phyloP scores from a whole-genome alignment of 2,797 vertebrate species.

The Poeciliopsis gracilis region DNA sequence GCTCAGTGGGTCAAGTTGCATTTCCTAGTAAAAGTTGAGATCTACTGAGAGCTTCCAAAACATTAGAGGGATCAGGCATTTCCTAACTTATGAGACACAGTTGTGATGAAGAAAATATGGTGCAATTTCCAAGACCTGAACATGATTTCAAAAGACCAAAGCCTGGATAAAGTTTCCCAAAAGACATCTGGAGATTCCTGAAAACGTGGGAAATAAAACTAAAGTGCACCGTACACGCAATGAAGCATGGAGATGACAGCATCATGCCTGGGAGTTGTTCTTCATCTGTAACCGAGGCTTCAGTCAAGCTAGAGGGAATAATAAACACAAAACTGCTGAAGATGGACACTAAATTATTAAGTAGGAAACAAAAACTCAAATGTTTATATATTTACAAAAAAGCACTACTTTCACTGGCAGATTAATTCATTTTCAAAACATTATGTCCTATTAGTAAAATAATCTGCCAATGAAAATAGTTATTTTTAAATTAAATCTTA shows the following conservation, averaged over 20 bases:
- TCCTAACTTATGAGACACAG: background rate
- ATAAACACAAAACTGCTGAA: background rate
- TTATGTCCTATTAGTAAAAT: too few relatives aligned
- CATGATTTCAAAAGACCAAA: constrained; percentile 3
- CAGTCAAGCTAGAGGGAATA: background rate
- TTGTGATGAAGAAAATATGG: background rate
- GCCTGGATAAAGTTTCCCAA: background rate
- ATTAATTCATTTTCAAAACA: too few relatives aligned
- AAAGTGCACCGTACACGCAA: background rate
- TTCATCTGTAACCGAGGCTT: background rate
- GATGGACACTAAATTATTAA: background rate
- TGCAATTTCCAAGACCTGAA: background rate
- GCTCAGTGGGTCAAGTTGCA: background rate
- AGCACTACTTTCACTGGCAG: too few relatives aligned
- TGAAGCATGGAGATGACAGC: background rate
- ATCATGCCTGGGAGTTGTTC: background rate
- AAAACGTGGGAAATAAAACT: background rate
- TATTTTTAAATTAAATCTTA: too few relatives aligned
- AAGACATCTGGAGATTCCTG: background rate
- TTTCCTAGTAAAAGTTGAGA: background rate
- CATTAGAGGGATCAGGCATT: background rate
- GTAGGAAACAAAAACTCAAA: background rate
- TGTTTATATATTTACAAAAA: too few relatives aligned
- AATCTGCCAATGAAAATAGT: too few relatives aligned
- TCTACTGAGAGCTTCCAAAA: background rate